Evolutionary conservation across 1,140 invertebrate species (phyloP).

Genomic region (Contarinia nasturtii): DNA sequence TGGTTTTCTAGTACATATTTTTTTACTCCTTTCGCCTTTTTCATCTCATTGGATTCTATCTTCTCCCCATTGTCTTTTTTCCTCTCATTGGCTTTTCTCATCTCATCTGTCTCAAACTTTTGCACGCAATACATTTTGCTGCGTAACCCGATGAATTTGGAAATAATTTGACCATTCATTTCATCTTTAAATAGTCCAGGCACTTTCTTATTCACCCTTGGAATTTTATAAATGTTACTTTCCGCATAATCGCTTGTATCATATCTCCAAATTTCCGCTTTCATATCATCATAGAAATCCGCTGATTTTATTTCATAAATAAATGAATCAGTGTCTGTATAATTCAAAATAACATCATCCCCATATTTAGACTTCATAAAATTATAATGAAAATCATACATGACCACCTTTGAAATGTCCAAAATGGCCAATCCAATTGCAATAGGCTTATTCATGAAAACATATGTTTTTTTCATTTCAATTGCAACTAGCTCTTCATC

Average conservation of each 20-base stretch:
- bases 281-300: slow-evolving; percentile 24
- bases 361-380: slow-evolving; percentile 13
- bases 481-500: slow-evolving; percentile 20
- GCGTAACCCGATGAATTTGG: too few relatives aligned
- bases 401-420: too few relatives aligned
- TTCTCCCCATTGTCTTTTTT: too few relatives aligned
- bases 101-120: too few relatives aligned
- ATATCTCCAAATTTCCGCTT: slow-evolving; percentile 11
- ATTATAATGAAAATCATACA: slow-evolving; percentile 18
- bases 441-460: slow-evolving; percentile 23
- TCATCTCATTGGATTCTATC: too few relatives aligned
- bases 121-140: too few relatives aligned
- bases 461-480: slow-evolving; percentile 16
- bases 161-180: too few relatives aligned
- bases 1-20: too few relatives aligned
- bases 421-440: slow-evolving; percentile 23
- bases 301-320: slow-evolving; percentile 21
- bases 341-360: slow-evolving; percentile 12
- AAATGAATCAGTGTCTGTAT: slow-evolving; percentile 26
- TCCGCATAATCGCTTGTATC: slow-evolving; percentile 15
- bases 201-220: slow-evolving; percentile 12
- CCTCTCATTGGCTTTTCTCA: too few relatives aligned
- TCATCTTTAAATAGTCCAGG: too few relatives aligned
- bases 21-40: too few relatives aligned
- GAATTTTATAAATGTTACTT: slow-evolving; percentile 8